Evolutionary conservation across 1,140 invertebrate species (phyloP), one percentile per base, ranked within the genome.

Genomic region (Calephelis virginiensis): DNA sequence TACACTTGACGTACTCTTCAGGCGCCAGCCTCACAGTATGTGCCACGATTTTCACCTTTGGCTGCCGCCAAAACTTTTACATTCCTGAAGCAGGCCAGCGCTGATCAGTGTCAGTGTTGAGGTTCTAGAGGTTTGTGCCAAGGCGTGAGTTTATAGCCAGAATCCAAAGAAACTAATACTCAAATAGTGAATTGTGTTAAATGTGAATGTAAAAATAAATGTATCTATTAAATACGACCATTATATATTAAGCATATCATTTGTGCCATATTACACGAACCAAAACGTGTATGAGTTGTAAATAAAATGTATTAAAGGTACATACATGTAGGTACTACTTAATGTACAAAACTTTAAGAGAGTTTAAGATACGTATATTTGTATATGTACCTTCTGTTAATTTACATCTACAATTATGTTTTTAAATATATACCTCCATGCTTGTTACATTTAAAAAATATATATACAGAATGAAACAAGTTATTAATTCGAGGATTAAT

Each of bases 1-100:
- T 90, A 83, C 65, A 87, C 89, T 67, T 91, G 89, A 91, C 80
- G 71, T 64, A 50, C 66, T 50, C 63, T 65, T 10, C 38, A 68
- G 63, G 71, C 74, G 71, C 66, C 77, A 62, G 72, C 69, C 64
- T 82, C 81, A 48, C 80, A 82, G 66, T 83, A 86, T 66, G 78
- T 84, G 75, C 81, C 78, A 67, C 81, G 79, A 67, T 65, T 69
- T 68, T 81, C 78, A 72, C 81, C 80, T 40, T 67, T 73, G 71
- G 71, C 72, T 68, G 68, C 68, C 63, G 68, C 71, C 64, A 67
- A 71, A 50, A 66, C 67, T 43, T 70, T 66, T 69, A 85, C 82
- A 81, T 84, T 86, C 81, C 80, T 78, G 68, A 74, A 72, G 63
- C 66, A 71, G 56, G 72, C 62, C 49, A 75, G 63, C 40, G 64